These are phyloP conservation scores for Neodon shergylaensis DNA, from an alignment of 2,113 vertebrate genomes.

Conservation along the genomic window DNA sequence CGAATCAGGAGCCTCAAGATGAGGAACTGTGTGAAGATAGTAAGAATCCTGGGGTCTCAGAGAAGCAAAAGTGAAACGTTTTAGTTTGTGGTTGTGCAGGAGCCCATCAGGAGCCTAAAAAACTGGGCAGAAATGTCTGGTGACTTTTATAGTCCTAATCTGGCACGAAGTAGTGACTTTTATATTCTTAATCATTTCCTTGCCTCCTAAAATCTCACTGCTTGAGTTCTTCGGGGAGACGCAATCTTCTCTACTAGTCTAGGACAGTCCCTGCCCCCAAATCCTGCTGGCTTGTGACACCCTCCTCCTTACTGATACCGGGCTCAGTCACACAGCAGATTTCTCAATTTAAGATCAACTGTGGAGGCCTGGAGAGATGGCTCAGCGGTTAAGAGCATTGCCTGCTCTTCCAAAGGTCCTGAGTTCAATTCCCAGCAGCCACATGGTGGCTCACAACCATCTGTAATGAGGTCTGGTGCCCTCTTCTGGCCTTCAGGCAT, in stretches of 20 bases:
- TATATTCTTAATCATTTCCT: not conserved
- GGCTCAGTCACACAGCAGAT: not conserved
- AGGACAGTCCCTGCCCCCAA: too few species aligned
- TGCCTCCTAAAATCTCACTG: not conserved
- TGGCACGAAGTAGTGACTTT: too few species aligned
- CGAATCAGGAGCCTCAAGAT: not conserved
- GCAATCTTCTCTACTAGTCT: not conserved
- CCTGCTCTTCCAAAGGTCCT: too few species aligned
- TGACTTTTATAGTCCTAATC: not conserved
- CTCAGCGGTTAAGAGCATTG: too few species aligned
- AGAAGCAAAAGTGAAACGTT: too few species aligned
- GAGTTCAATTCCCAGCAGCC: too few species aligned
- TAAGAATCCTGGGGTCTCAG: too few species aligned
- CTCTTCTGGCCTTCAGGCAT: too few species aligned
- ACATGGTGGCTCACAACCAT: too few species aligned
- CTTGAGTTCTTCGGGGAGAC: not conserved
- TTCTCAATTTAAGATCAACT: not conserved
- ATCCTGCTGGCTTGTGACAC: not conserved
- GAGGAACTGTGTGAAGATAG: too few species aligned
- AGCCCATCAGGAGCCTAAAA: not conserved
- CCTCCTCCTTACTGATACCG: not conserved
- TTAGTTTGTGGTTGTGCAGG: not conserved
- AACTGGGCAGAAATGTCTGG: not conserved
- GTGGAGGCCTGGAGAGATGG: too few species aligned
- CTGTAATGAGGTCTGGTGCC: too few species aligned